Conservation (phyloP, 2,797 vertebrate species). For the Gila robusta region DNA sequence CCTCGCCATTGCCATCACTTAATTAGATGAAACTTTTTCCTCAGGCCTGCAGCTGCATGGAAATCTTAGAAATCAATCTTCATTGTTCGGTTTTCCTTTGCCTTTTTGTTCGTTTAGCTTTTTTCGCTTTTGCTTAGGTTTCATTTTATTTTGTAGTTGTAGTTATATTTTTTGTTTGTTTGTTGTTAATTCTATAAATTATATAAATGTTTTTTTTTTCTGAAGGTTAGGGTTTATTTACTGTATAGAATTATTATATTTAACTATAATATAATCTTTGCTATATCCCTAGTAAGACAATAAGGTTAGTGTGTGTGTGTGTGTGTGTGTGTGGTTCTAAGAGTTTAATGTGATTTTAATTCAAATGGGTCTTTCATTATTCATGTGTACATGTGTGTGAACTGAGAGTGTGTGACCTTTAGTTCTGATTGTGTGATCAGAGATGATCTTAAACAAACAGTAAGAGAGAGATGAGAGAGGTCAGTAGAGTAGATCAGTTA, state of each 20-base stretch:
- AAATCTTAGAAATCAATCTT: conserved; percentile 16
- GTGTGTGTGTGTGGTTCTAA: neutral
- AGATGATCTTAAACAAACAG: conserved; percentile 54
- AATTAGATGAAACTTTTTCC: neutral
- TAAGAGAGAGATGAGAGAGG: conserved; percentile 60
- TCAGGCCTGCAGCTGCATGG: neutral
- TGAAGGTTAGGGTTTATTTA: neutral
- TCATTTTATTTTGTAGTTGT: neutral
- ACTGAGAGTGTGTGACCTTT: conserved; percentile 1
- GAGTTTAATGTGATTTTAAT: neutral
- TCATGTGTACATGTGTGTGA: neutral
- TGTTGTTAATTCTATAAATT: neutral
- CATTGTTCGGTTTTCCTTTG: neutral
- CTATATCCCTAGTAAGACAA: neutral
- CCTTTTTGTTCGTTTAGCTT: neutral
- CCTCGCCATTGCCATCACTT: conserved; percentile 16
- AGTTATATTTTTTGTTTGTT: neutral
- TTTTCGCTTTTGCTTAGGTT: neutral
- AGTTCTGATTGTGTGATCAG: conserved; percentile 37
- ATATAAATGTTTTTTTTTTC: neutral
- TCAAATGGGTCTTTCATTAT: neutral
- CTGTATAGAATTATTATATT: neutral
- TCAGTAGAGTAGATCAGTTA: conserved; percentile 77
- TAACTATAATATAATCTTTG: neutral
- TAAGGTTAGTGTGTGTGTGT: neutral